phyloP scores from a whole-genome alignment of 2,113 vertebrate genomes.

The Sciurus niger region DNA sequence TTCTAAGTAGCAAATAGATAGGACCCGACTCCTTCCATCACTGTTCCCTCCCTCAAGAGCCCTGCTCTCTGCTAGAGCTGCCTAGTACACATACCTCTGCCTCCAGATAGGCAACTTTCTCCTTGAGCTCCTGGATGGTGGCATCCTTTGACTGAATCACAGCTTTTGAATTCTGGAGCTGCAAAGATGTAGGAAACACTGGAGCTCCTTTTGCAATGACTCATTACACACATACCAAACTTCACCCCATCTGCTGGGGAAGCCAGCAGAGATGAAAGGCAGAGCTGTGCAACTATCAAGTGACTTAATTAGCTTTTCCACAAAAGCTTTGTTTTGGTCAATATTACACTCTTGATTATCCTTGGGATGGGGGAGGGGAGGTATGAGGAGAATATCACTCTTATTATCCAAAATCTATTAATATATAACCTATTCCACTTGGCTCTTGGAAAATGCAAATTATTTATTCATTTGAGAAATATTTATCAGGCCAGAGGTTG shows the following conservation, averaged over 20 bases:
- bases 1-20: neutral
- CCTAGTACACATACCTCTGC: conserved; percentile 91
- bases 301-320: neutral
- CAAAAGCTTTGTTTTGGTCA: neutral
- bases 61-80: neutral
- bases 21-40: neutral
- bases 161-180: conserved; percentile 97
- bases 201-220: neutral
- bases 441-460: conserved; percentile 2
- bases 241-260: neutral
- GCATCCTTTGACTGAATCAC: conserved; percentile 95
- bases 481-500: neutral
- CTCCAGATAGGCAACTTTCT: conserved; percentile 94
- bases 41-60: neutral
- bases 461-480: neutral
- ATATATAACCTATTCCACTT: neutral
- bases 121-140: conserved; percentile 94
- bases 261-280: neutral
- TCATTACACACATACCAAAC: neutral
- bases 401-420: conserved; percentile 1
- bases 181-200: neutral
- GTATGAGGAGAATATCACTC: neutral
- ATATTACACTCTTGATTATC: neutral
- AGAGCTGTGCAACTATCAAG: neutral
- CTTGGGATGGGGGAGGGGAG: neutral